Base-by-base conservation (phyloP, 2,113 vertebrate species). In the Hippocampus mohnikei region DNA sequence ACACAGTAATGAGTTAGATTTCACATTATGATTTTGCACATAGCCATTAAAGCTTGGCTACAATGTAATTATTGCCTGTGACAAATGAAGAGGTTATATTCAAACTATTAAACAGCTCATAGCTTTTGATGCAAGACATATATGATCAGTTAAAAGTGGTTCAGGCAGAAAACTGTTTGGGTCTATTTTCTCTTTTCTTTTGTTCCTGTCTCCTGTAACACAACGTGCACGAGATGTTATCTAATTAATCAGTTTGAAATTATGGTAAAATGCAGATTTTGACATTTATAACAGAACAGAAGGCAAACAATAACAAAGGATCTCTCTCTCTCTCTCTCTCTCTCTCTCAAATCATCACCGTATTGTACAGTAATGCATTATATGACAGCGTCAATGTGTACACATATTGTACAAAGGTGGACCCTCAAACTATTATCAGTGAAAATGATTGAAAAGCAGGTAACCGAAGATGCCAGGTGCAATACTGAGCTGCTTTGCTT, bases 61-160 rank as follows among this genome's bases (percentile, higher is more conserved):
- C 87, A 91, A 82, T 83, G 87, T 86, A 88, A 90, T 93, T 88
- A 92, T 89, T 84, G 88, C 66, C 90, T 91, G 88, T 90, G 84
- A 92, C 91, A 92, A 92, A 92, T 91, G 88, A 90, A 90, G 83
- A 91, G 81, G 81, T 89, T 90, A 90, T 90, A 91, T 81, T 87
- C 87, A 81, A 88, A 85, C 87, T 86, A 83, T 92, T 89, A 91
- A 91, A 92, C 91, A 91, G 76, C 82, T 87, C 85, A 89, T 92
- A 91, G 83, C 68, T 84, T 91, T 91, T 92, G 88, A 91, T 92
- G 83, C 84, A 83, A 85, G 88, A 91, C 88, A 91, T 89, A 85
- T 88, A 88, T 85, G 86, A 88, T 82, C 82, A 81, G 85, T 91
- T 65, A 88, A 88, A 88, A 84, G 74, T 79, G 87, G 83, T 81